A percentile compares a stretch with the other conserved stretches of the same genome.
phyloP scores from a whole-genome alignment of 2,113 vertebrate genomes.

The Eurystomus gularis region DNA sequence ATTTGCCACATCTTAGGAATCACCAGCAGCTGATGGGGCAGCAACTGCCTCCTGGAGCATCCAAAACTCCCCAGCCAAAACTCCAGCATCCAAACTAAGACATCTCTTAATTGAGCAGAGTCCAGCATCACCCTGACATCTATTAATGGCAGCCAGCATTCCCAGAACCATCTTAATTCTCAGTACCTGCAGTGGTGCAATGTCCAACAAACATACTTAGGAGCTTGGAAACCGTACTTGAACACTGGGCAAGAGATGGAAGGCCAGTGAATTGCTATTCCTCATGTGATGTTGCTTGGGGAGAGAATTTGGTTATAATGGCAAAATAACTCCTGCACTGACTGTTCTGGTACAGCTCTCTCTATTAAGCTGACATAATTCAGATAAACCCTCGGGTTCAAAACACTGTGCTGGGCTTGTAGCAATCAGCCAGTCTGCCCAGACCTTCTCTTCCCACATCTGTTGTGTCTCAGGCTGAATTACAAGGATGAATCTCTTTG shows the following conservation, averaged over 20 bases:
- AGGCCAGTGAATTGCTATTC: neutral
- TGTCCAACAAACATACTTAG: rapidly evolving
- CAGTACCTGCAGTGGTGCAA: neutral
- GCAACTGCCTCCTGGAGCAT: neutral
- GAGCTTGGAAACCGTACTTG: neutral
- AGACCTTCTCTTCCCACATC: neutral
- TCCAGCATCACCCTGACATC: neutral
- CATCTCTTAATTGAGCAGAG: neutral
- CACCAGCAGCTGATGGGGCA: neutral
- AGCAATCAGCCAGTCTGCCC: neutral
- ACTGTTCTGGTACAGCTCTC: neutral
- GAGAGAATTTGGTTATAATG: neutral
- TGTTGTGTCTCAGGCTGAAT: neutral
- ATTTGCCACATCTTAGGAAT: neutral
- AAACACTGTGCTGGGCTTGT: neutral
- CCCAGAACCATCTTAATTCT: neutral
- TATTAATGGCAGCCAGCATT: neutral
- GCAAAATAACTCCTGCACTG: neutral
- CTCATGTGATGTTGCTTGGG: neutral
- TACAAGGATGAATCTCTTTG: neutral
- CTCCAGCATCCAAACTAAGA: neutral
- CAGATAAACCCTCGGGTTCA: neutral
- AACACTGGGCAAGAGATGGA: neutral
- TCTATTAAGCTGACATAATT: neutral
- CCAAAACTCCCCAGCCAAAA: neutral